A percentile compares a stretch with the other conserved stretches of the same genome.
phyloP scores from a whole-genome alignment of 2,888 invertebrate genomes.

The Sussaba pulchella region DNA sequence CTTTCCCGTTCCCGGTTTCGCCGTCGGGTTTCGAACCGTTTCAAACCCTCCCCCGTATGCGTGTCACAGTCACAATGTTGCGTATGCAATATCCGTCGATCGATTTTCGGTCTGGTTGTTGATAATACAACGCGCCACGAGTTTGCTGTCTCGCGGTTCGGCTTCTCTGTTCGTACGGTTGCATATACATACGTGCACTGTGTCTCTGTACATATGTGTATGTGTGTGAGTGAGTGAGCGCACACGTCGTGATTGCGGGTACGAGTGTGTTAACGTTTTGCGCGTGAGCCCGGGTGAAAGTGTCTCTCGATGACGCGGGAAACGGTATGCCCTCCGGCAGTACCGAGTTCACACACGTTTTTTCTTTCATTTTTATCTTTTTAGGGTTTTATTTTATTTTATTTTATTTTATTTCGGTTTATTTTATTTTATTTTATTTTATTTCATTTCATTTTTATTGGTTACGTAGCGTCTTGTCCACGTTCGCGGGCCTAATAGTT shows the following conservation, averaged over 20 bases:
- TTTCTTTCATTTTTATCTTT: not conserved
- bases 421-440: constrained; percentile 1
- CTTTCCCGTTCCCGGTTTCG: constrained; percentile 5
- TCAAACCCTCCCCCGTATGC: constrained; percentile 22
- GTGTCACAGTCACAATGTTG: constrained; percentile 39
- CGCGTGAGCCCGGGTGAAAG: constrained; percentile 58
- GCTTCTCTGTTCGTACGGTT: constrained; percentile 37
- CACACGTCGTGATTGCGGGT: not conserved
- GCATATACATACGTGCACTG: not conserved
- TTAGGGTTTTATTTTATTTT: constrained; percentile 3
- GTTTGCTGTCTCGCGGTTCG: constrained; percentile 61
- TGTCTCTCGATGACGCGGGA: constrained; percentile 57
- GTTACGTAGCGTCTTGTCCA: no score
- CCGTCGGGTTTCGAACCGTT: not conserved
- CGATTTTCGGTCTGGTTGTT: constrained; percentile 66
- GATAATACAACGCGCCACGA: constrained; percentile 56
- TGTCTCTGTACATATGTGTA: no score
- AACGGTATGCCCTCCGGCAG: constrained; percentile 50
- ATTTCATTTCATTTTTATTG: no score
- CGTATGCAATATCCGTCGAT: constrained; percentile 68
- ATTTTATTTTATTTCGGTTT: not conserved
- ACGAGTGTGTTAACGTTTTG: constrained; percentile 40
- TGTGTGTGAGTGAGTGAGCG: no score
- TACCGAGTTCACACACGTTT: constrained; percentile 28
- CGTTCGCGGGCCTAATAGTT: no score